phyloP scores from a whole-genome alignment of 2,797 vertebrate genomes.

The Gymnodraco acuticeps region DNA sequence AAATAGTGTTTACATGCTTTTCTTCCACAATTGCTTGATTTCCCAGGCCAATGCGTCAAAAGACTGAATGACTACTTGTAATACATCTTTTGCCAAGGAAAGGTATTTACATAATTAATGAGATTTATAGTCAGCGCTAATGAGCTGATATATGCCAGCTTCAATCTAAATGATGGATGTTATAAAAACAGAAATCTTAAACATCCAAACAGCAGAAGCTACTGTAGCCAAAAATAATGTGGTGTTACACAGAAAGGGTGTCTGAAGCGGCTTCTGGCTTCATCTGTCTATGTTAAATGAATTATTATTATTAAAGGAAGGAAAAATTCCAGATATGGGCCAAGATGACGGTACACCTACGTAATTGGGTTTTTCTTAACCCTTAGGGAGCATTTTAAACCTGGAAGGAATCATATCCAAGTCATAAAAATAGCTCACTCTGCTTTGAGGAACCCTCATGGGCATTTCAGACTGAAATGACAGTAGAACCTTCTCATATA shows the following conservation, averaged over 20 bases:
- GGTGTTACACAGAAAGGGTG: slow-evolving; percentile 15
- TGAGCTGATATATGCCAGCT: slow-evolving; percentile 19
- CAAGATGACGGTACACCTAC: background rate
- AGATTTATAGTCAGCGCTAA: slow-evolving; percentile 12
- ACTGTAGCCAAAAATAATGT: slow-evolving; percentile 35
- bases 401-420: slow-evolving; percentile 3
- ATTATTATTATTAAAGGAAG: slow-evolving; percentile 1
- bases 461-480: background rate
- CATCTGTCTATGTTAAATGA: slow-evolving; percentile 6
- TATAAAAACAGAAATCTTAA: slow-evolving; percentile 9
- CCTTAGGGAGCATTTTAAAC: slow-evolving; percentile 12
- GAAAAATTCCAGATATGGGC: background rate
- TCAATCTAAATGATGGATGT: slow-evolving; percentile 14
- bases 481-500: background rate
- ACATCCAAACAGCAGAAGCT: slow-evolving; percentile 20
- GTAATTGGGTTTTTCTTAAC: background rate
- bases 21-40: background rate
- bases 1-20: too few relatives aligned
- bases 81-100: background rate
- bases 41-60: background rate
- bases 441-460: background rate
- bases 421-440: background rate
- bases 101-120: slow-evolving; percentile 19
- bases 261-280: slow-evolving; percentile 4
- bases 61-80: background rate